phyloP scores from a whole-genome alignment of 2,797 vertebrate species.

The Sebastes ruberrimus region DNA sequence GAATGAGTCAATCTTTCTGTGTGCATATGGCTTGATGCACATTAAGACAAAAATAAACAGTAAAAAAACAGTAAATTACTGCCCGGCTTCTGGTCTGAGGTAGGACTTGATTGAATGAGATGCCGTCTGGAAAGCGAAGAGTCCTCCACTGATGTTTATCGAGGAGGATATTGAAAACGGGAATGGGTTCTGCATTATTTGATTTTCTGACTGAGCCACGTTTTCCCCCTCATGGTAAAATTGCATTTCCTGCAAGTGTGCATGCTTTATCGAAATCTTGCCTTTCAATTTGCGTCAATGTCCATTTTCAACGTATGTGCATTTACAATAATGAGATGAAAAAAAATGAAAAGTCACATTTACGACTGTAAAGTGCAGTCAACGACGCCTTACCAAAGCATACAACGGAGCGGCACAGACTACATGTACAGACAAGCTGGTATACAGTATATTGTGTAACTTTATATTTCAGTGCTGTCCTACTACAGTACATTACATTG shows the following conservation, averaged over 20 bases:
- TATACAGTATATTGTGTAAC: not conserved
- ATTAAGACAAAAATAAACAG: conserved; percentile 48
- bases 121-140: conserved; percentile 34
- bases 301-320: conserved; percentile 9
- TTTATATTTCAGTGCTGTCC: not conserved
- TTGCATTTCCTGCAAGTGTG: conserved; percentile 58
- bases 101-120: conserved; percentile 60
- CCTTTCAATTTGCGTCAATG: conserved; percentile 44
- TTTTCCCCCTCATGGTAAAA: conserved; percentile 44
- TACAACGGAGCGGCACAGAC: not conserved
- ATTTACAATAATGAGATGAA: conserved; percentile 4
- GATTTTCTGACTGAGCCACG: conserved; percentile 56
- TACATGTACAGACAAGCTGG: not conserved
- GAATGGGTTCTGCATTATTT: conserved; percentile 59
- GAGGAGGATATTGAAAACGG: conserved; percentile 60
- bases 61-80: conserved; percentile 21
- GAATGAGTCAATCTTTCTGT: not conserved
- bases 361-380: not conserved
- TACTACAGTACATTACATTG: not conserved
- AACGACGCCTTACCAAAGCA: not conserved
- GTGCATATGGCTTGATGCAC: conserved; percentile 19
- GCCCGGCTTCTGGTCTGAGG: conserved; percentile 37
- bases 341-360: not conserved
- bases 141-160: conserved; percentile 59
- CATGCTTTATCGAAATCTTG: conserved; percentile 46